Evolutionary conservation across 64 coral and sea anemone genomes (phyloP).

Genomic region (Platygyra sinensis): DNA sequence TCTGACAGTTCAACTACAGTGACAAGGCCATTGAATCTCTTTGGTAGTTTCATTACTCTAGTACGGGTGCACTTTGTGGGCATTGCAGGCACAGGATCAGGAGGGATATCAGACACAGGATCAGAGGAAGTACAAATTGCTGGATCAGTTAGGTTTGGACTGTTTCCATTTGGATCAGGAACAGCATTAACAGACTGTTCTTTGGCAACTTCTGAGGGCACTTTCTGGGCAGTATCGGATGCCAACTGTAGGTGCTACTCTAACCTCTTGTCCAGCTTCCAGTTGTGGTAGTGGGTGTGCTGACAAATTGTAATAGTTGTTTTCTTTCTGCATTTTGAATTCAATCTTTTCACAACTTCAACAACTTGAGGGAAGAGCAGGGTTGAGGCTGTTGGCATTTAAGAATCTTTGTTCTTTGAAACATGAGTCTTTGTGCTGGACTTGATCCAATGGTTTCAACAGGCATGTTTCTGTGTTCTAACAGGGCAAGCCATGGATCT

Average conservation of each 20-base stretch:
- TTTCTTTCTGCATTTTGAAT: slow-evolving; percentile 24
- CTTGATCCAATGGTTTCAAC: slow-evolving; percentile 22
- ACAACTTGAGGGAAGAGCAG: not conserved
- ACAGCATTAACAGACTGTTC: not conserved
- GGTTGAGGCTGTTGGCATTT: slow-evolving; percentile 28
- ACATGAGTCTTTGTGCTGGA: slow-evolving; percentile 42
- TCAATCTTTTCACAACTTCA: not conserved
- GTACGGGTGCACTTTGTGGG: not conserved
- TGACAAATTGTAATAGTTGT: slow-evolving; percentile 23
- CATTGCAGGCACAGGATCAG: not conserved
- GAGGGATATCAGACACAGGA: not conserved
- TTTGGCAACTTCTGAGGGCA: not conserved
- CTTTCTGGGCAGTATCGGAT: not conserved
- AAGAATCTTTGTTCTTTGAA: slow-evolving; percentile 27
- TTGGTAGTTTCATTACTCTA: not conserved
- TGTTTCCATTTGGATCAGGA: not conserved
- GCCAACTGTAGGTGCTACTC: slow-evolving; percentile 9
- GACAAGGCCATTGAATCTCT: too few species aligned
- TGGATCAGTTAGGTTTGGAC: not conserved
- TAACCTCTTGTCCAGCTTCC: slow-evolving; percentile 46
- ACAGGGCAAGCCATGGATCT: slow-evolving; percentile 43
- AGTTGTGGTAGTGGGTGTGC: slow-evolving; percentile 19
- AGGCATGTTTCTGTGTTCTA: slow-evolving; percentile 37
- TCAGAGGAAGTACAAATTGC: not conserved
- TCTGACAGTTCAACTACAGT: too few species aligned